phyloP scores from a whole-genome alignment of 2,888 invertebrate species.

The Dicyrtomina minuta region DNA sequence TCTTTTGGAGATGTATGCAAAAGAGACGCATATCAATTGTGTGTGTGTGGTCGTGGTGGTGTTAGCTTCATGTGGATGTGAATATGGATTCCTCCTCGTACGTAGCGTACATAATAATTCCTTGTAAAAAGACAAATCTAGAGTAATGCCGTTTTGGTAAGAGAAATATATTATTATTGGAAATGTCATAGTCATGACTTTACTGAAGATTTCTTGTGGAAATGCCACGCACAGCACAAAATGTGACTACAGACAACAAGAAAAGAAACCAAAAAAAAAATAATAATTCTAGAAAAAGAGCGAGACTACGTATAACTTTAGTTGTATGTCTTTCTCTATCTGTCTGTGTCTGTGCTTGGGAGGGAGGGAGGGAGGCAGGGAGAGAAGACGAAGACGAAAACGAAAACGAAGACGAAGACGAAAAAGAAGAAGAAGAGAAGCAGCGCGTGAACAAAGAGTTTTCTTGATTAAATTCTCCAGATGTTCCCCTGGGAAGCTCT shows the following conservation, averaged over 20 bases:
- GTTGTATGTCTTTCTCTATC: background rate
- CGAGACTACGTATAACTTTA: no score
- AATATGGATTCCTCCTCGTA: no score
- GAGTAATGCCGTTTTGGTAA: no score
- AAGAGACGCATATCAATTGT: no score
- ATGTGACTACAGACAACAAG: background rate
- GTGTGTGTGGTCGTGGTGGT: no score
- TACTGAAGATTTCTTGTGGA: background rate
- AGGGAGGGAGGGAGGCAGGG: background rate
- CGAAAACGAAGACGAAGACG: slow-evolving; percentile 3
- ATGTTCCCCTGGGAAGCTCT: slow-evolving; percentile 27
- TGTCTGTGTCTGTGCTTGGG: background rate
- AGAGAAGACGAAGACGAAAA: no score
- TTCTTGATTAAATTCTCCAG: slow-evolving; percentile 35
- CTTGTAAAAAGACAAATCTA: no score
- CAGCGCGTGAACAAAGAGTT: slow-evolving; percentile 28
- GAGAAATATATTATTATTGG: no score
- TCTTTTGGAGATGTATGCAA: no score
- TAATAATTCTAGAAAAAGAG: background rate
- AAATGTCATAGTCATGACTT: no score
- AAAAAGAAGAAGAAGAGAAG: slow-evolving; percentile 8
- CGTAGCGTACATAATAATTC: no score
- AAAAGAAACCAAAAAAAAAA: background rate
- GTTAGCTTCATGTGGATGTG: no score
- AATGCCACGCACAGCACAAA: background rate